Evolutionary conservation across 2,797 vertebrate species (phyloP), one percentile per base, ranked within the genome.

Genomic region (Lagocephalus sceleratus): DNA sequence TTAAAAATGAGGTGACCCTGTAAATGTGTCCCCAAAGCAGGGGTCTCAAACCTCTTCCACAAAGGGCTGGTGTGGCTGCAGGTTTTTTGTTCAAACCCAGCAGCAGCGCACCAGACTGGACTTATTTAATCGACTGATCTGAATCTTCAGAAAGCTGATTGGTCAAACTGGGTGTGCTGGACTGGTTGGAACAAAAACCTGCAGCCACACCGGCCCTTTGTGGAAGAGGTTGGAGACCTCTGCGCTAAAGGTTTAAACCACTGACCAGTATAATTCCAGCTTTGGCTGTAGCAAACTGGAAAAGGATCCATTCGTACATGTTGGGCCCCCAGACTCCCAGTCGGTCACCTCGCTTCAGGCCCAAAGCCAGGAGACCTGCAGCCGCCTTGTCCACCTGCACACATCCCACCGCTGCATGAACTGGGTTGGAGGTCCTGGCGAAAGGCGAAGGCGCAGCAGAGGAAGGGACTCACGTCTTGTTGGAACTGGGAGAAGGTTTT

Each of bases 311-410:
- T 3, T 93, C 92, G 0, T 95, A 95, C 5, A 52, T 90, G 63
- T 97, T 98, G 40, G 94, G 94, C n/a, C 91, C 92, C 94, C 94
- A 98, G 70, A 98, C 87, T 19, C 93, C 95, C 12, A 97, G 86
- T 0, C 93, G 76, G 69, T 97, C 93, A 0, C 94, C 93, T 50
- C 69, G 91, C 60, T 79, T 65, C 69, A 98, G 80, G 7, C 94
- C 94, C 12, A 95, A 71, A 39, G 92, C 94, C 38, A 97, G 82
- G 32, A 97, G 91, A 25, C 94, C 95, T 35, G 93, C 87, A 47
- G 95, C 93, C 17, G 84, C 75, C 35, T 76, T 87, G 48, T 96
- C 91, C 40, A 94, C 93, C 95, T 97, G 81, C 10, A 72, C 41
- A 7, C 32, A 35, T 35, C 32, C 12, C 5, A 4, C 4, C 4